Evolutionary conservation across 1,140 invertebrate genomes (phyloP).

Genomic region (Drosophila ironensis): DNA sequence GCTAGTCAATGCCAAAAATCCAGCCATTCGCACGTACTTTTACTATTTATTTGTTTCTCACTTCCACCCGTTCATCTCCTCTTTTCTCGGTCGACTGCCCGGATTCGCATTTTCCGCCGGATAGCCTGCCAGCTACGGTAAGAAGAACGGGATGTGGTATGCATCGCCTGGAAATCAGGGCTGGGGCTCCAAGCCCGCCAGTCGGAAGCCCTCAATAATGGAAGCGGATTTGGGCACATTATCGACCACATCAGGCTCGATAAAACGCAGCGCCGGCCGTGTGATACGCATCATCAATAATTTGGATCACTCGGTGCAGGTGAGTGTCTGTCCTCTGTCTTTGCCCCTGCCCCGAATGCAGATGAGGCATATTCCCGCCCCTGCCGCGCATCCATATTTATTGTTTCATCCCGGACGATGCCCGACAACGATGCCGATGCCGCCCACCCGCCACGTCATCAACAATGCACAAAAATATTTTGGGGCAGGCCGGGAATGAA

Average conservation of each 20-base stretch:
- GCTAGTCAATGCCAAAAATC: constrained; percentile 37
- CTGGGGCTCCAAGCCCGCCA: constrained; percentile 83
- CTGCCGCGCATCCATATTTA: constrained; percentile 34
- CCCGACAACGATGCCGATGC: too few species aligned
- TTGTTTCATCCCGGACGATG: constrained; percentile 39
- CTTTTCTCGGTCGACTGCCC: neutral
- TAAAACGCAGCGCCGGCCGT: constrained; percentile 90
- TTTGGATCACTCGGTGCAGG: constrained; percentile 94
- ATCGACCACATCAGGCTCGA: constrained; percentile 84
- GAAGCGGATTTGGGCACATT: constrained; percentile 88
- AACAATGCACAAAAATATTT: constrained; percentile 53
- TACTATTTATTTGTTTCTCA: constrained; percentile 63
- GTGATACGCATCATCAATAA: constrained; percentile 96
- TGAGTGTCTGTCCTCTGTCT: constrained; percentile 82
- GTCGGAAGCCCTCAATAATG: constrained; percentile 89
- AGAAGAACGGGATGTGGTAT: constrained; percentile 94
- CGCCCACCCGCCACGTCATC: constrained; percentile 30
- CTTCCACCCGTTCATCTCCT: constrained; percentile 14
- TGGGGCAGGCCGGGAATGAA: neutral
- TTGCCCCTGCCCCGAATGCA: too few species aligned
- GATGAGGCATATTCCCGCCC: neutral
- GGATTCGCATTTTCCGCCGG: neutral
- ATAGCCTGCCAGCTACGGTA: constrained; percentile 92
- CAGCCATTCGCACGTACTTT: constrained; percentile 54
- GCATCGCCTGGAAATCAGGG: constrained; percentile 85